Conservation (phyloP, 2,888 invertebrate genomes). For the Macropis europaea region DNA sequence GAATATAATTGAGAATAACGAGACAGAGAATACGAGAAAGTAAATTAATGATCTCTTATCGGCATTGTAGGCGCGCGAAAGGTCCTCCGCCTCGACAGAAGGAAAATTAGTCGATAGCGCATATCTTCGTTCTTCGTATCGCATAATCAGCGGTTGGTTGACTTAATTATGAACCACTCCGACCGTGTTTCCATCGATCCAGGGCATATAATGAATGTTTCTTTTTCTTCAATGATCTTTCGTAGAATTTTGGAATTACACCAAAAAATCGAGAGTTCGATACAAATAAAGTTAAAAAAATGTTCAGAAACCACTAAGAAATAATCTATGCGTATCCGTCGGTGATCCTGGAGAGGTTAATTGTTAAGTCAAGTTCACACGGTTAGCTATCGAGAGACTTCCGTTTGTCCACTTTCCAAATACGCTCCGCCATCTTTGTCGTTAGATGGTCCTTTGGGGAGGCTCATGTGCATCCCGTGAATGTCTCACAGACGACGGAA, state of each 20-base stretch:
- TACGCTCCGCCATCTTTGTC: constrained; percentile 41
- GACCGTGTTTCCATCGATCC: background rate
- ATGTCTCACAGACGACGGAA: constrained; percentile 61
- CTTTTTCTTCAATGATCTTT: background rate
- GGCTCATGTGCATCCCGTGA: constrained; percentile 31
- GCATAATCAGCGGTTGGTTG: constrained; percentile 45
- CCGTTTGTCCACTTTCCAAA: constrained; percentile 36
- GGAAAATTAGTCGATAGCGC: constrained; percentile 58
- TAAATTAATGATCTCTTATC: constrained; percentile 61
- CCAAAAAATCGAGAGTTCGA: too few relatives aligned
- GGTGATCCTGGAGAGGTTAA: too few relatives aligned
- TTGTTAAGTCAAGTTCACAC: constrained; percentile 24
- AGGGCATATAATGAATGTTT: constrained; percentile 42
- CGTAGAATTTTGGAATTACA: too few relatives aligned
- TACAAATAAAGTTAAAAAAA: too few relatives aligned
- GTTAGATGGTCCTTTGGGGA: constrained; percentile 33
- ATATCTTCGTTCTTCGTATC: constrained; percentile 35
- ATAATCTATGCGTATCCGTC: too few relatives aligned
- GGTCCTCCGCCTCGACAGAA: constrained; percentile 19
- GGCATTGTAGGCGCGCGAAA: constrained; percentile 42
- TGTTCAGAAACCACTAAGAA: too few relatives aligned
- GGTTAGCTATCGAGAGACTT: constrained; percentile 27
- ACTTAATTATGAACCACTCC: constrained; percentile 56
- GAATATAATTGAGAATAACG: constrained; percentile 56
- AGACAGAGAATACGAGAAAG: constrained; percentile 47